Conservation (phyloP, 2,113 vertebrate species). For the Hipposideros armiger region DNA sequence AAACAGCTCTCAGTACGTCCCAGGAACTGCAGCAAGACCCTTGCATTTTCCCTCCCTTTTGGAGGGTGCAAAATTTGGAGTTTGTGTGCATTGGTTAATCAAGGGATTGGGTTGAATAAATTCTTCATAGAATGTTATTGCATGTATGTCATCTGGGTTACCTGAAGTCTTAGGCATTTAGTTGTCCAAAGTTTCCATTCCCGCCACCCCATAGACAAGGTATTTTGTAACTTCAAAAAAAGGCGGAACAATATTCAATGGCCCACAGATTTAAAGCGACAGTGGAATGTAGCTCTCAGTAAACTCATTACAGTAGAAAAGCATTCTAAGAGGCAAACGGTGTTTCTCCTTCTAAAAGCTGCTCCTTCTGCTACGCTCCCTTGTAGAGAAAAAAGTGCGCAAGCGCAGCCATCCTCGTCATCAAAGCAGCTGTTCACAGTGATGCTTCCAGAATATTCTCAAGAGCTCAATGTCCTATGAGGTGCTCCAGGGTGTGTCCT, state of each 20-base stretch:
- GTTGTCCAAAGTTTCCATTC: conserved; percentile 41
- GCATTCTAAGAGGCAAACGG: not conserved
- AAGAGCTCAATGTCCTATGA: not conserved
- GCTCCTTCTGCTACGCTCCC: not conserved
- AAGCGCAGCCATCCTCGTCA: too few species aligned
- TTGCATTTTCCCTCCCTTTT: conserved; percentile 17
- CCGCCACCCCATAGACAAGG: not conserved
- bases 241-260: not conserved
- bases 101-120: not conserved
- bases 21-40: conserved; percentile 22
- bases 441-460: conserved; percentile 63
- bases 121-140: not conserved
- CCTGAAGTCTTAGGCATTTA: not conserved
- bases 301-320: not conserved
- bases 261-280: conserved; percentile 12
- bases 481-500: not conserved
- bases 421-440: not conserved
- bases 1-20: not conserved
- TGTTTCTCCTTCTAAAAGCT: not conserved
- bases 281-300: not conserved
- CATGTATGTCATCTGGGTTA: not conserved
- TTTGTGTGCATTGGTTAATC: not conserved
- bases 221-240: not conserved
- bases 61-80: conserved; percentile 10
- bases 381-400: not conserved